A percentile compares a stretch with the other conserved stretches of the same genome.
Evolutionary conservation across 2,113 vertebrate genomes (phyloP).

Genomic region (Grus americana): DNA sequence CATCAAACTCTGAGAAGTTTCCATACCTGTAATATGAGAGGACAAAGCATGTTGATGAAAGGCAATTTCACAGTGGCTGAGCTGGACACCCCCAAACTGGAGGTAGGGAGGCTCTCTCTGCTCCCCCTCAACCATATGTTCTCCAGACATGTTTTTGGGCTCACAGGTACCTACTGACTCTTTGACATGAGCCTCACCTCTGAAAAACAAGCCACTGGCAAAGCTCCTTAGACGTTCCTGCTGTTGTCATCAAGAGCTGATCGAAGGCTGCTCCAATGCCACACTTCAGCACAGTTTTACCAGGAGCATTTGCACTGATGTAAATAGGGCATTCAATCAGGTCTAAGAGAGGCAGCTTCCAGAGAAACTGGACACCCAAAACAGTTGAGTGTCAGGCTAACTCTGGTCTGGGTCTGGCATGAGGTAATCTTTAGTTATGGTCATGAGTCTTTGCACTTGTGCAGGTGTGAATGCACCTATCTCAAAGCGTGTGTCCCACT

Average conservation of each 20-base stretch:
- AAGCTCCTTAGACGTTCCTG: neutral
- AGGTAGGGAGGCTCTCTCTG: neutral
- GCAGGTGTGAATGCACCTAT: neutral
- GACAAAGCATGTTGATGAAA: neutral
- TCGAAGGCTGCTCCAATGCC: neutral
- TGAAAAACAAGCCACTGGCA: neutral
- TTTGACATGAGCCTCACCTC: neutral
- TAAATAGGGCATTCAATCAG: neutral
- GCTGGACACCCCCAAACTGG: neutral
- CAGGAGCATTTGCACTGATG: neutral
- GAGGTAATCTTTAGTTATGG: fast-evolving
- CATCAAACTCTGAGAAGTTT: neutral
- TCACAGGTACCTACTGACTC: neutral
- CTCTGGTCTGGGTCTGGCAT: neutral
- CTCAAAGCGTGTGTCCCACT: neutral
- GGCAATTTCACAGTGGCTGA: neutral
- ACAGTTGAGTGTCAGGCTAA: neutral
- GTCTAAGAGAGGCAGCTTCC: neutral
- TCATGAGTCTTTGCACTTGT: neutral
- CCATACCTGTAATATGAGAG: neutral
- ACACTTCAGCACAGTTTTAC: neutral
- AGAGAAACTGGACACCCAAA: neutral
- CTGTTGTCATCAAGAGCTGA: neutral
- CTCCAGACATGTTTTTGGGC: neutral
- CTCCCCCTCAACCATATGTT: neutral